Base-by-base conservation (phyloP, 2,888 invertebrate species). In the Mongoloraphidia duomilia region DNA sequence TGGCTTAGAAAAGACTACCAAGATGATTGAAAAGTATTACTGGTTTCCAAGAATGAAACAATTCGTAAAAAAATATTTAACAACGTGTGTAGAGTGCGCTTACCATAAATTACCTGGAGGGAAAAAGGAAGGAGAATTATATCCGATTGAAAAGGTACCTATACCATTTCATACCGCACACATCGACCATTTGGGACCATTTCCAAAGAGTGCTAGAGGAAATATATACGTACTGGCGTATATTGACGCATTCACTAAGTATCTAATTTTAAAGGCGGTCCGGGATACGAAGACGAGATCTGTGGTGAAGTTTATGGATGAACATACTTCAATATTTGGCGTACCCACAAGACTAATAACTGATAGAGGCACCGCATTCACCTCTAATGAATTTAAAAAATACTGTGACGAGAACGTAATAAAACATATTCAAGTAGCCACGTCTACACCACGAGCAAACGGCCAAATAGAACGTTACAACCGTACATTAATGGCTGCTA, bases 121-220 rank as follows among this genome's bases (percentile, higher is more conserved):
- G n/a, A n/a, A n/a, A n/a, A n/a, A n/a, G n/a, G n/a, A 36, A 36
- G 53, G 53, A 35, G 49, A 52, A 9, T 14, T 58, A 3, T 52
- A 58, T 49, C 44, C 52, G 1, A 55, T 55, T 12, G 44, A 52
- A 43, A 49, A 52, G 34, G 34, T 50, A 42, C 44, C 42, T 13
- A 44, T 55, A n/a, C 46, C 51, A 56, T 42, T 51, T n/a, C 52
- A 47, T 26, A 11, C 40, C 46, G 8, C 47, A 14, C 56, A 58
- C 47, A 36, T 51, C 3, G 58, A 59, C 47, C 57, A 58, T 50
- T 13, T 53, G 12, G 53, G 56, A 10, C 57, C 56, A 52, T n/a
- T 57, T 14, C 40, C 44, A 3, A 49, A 46, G 34, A 53, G 47
- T 9, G 36, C 37, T 10, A 39, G n/a, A 9, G 51, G 50, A 12